Base-by-base conservation (phyloP, 2,888 invertebrate genomes). In the Tenodera sinensis region DNA sequence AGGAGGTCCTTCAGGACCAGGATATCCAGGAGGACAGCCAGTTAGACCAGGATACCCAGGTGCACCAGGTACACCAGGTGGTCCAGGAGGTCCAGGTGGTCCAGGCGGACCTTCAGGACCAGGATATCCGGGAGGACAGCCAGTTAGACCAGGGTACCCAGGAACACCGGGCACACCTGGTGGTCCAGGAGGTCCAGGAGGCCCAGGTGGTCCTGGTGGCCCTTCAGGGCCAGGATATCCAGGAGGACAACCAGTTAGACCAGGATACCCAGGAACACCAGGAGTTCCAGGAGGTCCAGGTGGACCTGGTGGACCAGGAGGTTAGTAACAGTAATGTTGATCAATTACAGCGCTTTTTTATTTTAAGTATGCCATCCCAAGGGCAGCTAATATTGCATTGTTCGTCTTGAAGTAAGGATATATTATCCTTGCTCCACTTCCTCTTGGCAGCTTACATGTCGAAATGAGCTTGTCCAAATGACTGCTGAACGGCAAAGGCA, bases 1-100 rank as follows among this genome's bases (percentile, higher is more conserved):
- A 4, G 90, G 90, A 87, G 90, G 91, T 4, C 54, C 94, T 3
- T 91, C 93, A 85, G 92, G 92, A 92, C 92, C 93, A 92, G 93
- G 93, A 92, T 92, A 34, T 3, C 89, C 89, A 87, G 90, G 90
- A 83, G 90, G 90, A 28, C 85, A 54, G 3, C 91, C 90, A 83
- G 91, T 91, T 84, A 83, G 85, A 1, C 90, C 90, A 85, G 91
- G 91, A n/a, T 47, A 88, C 14, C 90, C 91, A n/a, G 91, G 90
- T 7, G 7, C 34, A 34, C 34, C 34, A 34, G 34, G 34, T 7
- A 34, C 34, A 34, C 34, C 34, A 34, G 34, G 34, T 6, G 7
- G 34, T 34, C 34, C 34, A 3, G 34, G 34, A 3, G 34, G 34
- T 6, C 34, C 34, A 34, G 34, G 34, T 3, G 34, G 34, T 34